These are phyloP conservation scores for Scaptomyza hsui DNA, from an alignment of 1,140 invertebrate genomes.

Conservation along the genomic window DNA sequence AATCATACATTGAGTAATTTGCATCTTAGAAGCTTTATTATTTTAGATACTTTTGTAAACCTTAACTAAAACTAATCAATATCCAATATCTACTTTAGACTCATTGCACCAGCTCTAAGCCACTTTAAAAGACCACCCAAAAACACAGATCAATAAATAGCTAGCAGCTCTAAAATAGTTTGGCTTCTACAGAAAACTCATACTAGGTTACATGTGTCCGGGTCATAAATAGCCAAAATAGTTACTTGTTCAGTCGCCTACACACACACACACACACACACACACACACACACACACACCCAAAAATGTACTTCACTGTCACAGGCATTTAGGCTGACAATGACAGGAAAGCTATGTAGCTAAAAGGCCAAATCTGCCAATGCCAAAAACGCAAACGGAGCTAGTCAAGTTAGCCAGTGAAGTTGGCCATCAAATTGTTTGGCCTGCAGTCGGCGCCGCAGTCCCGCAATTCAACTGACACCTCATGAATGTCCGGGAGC, in stretches of 20 bases:
- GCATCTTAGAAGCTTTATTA: no score
- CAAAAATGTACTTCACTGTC: constrained; percentile 70
- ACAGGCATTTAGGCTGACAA: constrained; percentile 73
- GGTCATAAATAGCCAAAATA: constrained; percentile 64
- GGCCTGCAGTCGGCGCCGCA: constrained; percentile 24
- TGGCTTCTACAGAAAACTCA: neutral
- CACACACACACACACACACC: constrained; percentile 17
- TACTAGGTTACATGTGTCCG: neutral
- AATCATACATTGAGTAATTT: no score
- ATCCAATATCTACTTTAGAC: neutral
- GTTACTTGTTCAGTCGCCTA: constrained; percentile 29
- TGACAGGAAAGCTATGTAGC: constrained; percentile 48
- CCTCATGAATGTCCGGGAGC: constrained; percentile 69
- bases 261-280: constrained; percentile 14
- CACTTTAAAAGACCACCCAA: neutral
- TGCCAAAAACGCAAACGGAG: constrained; percentile 33
- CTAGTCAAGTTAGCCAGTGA: constrained; percentile 47
- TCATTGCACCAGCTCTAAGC: neutral
- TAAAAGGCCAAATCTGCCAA: constrained; percentile 37
- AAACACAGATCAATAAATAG: constrained; percentile 19
- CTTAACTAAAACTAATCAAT: neutral
- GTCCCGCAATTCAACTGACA: constrained; percentile 53
- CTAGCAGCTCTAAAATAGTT: neutral
- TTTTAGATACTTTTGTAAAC: no score
- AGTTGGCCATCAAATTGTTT: constrained; percentile 66